A percentile compares a stretch with the other conserved stretches of the same genome.
Evolutionary conservation across 2,113 vertebrate species (phyloP).

Genomic region (Pelvicachromis taeniatus): DNA sequence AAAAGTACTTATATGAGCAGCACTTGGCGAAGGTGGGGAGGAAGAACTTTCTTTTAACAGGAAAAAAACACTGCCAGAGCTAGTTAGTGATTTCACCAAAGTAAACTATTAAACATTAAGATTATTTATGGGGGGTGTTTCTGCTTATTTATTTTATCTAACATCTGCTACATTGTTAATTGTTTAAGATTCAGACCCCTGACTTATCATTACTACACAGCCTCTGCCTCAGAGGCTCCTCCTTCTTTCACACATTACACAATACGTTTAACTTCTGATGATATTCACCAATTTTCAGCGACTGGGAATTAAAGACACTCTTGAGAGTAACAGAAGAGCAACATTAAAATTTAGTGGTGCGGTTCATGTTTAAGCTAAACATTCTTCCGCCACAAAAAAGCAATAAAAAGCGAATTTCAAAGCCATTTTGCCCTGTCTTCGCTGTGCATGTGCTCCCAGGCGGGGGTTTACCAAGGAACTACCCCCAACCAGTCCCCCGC

Average conservation of each 20-base stretch:
- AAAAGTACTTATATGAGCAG: background rate
- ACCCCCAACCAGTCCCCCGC: background rate
- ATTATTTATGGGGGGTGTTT: too few species aligned
- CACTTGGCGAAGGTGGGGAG: background rate
- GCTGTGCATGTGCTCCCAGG: conserved; percentile 5
- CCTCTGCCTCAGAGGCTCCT: background rate
- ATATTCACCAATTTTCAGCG: background rate
- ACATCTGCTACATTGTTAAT: background rate
- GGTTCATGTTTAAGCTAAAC: conserved; percentile 43
- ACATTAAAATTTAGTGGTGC: conserved; percentile 45
- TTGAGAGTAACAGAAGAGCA: background rate
- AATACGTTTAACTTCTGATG: conserved; percentile 25
- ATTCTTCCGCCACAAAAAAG: conserved; percentile 38
- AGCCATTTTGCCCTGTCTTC: background rate
- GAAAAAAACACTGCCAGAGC: too few species aligned
- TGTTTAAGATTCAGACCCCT: background rate
- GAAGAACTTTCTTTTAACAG: too few species aligned
- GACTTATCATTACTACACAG: background rate
- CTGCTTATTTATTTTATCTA: background rate
- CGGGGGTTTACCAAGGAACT: conserved; percentile 17
- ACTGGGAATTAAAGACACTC: conserved; percentile 36
- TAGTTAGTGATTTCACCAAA: too few species aligned
- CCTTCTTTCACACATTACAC: background rate
- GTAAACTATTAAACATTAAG: too few species aligned
- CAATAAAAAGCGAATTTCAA: conserved; percentile 38